Evolutionary conservation across 1,140 invertebrate genomes (phyloP).

Genomic region (Bombus waltoni): DNA sequence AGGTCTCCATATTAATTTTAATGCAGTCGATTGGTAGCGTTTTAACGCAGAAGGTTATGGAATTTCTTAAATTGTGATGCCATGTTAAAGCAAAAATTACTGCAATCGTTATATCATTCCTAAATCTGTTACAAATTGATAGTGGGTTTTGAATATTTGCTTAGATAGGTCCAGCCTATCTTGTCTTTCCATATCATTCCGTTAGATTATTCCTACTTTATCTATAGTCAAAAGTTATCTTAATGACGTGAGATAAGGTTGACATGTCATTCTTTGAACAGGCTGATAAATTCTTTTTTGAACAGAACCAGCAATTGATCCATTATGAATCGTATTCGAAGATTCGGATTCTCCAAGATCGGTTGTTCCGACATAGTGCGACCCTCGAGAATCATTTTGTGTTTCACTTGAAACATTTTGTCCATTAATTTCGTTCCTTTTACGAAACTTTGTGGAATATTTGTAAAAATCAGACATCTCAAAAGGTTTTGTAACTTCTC

Average conservation of each 20-base stretch:
- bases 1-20: constrained; percentile 45
- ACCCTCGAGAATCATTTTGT: constrained; percentile 37
- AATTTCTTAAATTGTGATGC: neutral
- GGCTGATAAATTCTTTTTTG: constrained; percentile 83
- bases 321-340: constrained; percentile 40
- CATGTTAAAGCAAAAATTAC: neutral
- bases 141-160: neutral
- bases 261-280: constrained; percentile 81
- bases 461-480: constrained; percentile 99
- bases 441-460: constrained; percentile 96
- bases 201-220: neutral
- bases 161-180: constrained; percentile 56
- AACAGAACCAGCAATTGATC: constrained; percentile 67
- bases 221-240: constrained; percentile 49
- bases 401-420: constrained; percentile 49
- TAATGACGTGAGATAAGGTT: constrained; percentile 71
- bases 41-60: neutral
- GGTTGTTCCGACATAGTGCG: constrained; percentile 5
- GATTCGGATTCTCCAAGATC: constrained; percentile 41
- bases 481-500: constrained; percentile 97
- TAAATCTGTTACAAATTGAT: neutral
- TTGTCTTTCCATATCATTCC: neutral
- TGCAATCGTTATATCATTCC: neutral
- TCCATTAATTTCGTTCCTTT: constrained; percentile 80
- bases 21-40: neutral